phyloP scores from a whole-genome alignment of 2,113 vertebrate genomes.

The Carassius auratus region DNA sequence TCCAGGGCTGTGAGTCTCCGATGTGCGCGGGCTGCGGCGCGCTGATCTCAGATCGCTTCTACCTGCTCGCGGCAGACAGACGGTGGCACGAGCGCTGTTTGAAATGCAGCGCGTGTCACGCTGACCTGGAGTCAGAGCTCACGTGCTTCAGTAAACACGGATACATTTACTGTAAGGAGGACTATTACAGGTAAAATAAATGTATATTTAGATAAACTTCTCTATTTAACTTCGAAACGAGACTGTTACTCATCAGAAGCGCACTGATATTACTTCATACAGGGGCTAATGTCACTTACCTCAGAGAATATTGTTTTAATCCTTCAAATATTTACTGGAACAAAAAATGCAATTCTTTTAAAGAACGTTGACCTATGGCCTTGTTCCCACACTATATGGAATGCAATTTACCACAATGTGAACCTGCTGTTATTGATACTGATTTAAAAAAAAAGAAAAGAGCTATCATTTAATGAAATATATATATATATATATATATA shows the following conservation, averaged over 20 bases:
- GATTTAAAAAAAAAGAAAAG: not conserved
- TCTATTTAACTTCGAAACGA: no score
- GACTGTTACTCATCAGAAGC: no score
- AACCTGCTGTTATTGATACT: not conserved
- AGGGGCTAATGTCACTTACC: not conserved
- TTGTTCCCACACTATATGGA: not conserved
- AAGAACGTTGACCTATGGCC: not conserved
- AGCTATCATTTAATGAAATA: not conserved
- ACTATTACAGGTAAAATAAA: slow-evolving; percentile 90
- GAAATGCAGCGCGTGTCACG: slow-evolving; percentile 96
- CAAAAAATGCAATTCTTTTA: not conserved
- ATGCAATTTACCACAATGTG: not conserved
- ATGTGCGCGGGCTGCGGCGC: slow-evolving; percentile 97
- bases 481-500: no score
- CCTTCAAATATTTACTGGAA: not conserved
- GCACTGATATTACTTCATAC: no score
- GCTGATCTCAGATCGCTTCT: slow-evolving; percentile 96
- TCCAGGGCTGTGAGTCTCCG: not conserved
- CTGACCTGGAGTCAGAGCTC: slow-evolving; percentile 97
- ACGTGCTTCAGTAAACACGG: slow-evolving; percentile 99
- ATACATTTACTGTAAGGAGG: slow-evolving; percentile 98
- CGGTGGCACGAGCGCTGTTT: slow-evolving; percentile 99
- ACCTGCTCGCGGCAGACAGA: slow-evolving; percentile 97
- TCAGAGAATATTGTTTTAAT: not conserved
- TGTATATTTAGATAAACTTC: not conserved